These are phyloP conservation scores for Lonchura striata DNA, from an alignment of 2,113 vertebrate genomes.

Conservation along the genomic window DNA sequence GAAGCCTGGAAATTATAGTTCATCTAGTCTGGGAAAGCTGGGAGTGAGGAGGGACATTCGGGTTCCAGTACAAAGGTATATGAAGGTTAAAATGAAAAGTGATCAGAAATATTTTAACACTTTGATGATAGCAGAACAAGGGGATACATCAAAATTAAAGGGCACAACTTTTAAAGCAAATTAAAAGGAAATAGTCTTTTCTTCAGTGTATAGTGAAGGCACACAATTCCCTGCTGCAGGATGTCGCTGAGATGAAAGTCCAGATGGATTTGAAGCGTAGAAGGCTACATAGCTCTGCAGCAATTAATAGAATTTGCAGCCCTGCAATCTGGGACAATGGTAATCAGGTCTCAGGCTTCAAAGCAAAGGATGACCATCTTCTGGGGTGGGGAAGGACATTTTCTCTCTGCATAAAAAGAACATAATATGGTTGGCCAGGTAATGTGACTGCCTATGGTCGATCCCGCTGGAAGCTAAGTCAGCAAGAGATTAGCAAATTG, in stretches of 20 bases:
- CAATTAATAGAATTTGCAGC: constrained; percentile 45
- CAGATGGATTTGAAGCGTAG: constrained; percentile 34
- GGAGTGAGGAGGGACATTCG: not conserved
- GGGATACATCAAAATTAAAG: constrained; percentile 43
- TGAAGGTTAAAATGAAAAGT: constrained; percentile 45
- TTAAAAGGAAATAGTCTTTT: constrained; percentile 55
- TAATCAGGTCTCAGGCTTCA: constrained; percentile 22
- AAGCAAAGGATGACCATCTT: constrained; percentile 22
- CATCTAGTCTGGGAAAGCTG: constrained; percentile 6
- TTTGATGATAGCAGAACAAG: constrained; percentile 57
- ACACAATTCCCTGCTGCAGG: constrained; percentile 51
- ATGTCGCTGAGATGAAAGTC: constrained; percentile 46
- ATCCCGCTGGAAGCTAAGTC: constrained; percentile 13
- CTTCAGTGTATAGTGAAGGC: not conserved
- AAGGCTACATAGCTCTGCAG: constrained; percentile 3
- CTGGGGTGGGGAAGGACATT: constrained; percentile 35
- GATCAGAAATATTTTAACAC: constrained; percentile 33
- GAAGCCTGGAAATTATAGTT: constrained; percentile 22
- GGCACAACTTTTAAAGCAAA: constrained; percentile 54
- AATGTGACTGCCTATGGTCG: constrained; percentile 1
- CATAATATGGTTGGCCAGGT: not conserved
- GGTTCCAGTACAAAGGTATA: not conserved
- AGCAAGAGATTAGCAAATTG: constrained; percentile 65
- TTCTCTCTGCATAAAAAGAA: not conserved
- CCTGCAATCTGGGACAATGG: constrained; percentile 49